Evolutionary conservation across 1,140 invertebrate genomes (phyloP).

Genomic region (Danaus plexippus): DNA sequence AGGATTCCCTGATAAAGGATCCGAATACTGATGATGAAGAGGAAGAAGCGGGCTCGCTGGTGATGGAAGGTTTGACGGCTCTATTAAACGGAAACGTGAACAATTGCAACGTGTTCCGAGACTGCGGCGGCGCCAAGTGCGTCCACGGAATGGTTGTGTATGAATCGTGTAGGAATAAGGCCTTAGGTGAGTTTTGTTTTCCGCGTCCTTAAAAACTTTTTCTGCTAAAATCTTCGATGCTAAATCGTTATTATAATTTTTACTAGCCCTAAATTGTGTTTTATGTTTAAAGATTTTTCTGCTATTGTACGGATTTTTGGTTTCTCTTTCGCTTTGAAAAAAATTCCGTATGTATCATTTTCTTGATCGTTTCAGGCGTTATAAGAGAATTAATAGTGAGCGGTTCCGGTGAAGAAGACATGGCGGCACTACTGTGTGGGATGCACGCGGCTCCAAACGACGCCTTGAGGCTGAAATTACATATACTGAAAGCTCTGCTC

Average conservation of each 20-base stretch:
- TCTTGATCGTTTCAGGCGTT: constrained; percentile 69
- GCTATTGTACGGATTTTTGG: too few relatives aligned
- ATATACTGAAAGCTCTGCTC: constrained; percentile 91
- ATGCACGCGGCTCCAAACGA: constrained; percentile 89
- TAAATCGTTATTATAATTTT: constrained; percentile 5
- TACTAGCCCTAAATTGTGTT: not conserved
- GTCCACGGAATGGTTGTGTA: constrained; percentile 92
- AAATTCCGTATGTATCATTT: too few relatives aligned
- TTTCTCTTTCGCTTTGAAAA: too few relatives aligned
- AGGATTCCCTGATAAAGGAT: constrained; percentile 70
- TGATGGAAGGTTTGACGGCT: constrained; percentile 90
- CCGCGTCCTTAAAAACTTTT: not conserved
- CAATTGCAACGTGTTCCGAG: constrained; percentile 94
- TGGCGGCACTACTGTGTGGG: constrained; percentile 91
- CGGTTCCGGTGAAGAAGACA: constrained; percentile 94
- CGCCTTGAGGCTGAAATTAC: constrained; percentile 87
- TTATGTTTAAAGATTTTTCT: too few relatives aligned
- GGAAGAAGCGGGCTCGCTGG: constrained; percentile 85
- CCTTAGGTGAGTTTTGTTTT: constrained; percentile 72
- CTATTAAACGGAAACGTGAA: constrained; percentile 84
- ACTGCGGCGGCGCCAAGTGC: constrained; percentile 92
- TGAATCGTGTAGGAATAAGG: constrained; percentile 85
- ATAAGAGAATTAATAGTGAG: constrained; percentile 91
- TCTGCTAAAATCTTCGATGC: not conserved
- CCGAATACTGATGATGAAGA: constrained; percentile 72